Evolutionary conservation across 2,113 vertebrate species (phyloP).

Genomic region (Oreamnos americanus): DNA sequence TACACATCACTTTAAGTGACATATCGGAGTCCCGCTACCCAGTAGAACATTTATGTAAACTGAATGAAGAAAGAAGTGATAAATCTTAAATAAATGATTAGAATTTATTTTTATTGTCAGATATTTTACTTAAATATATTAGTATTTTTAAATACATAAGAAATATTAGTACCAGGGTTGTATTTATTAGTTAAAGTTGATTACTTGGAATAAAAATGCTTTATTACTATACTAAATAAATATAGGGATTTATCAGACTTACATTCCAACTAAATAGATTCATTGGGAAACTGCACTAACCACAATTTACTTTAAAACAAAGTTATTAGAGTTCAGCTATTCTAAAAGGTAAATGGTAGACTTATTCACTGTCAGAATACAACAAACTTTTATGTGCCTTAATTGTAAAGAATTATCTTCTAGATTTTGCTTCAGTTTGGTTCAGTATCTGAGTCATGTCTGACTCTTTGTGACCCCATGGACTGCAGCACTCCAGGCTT

Average conservation of each 20-base stretch:
- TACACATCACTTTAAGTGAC: neutral
- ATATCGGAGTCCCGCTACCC: rapidly evolving
- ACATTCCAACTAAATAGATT: neutral
- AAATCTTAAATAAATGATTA: neutral
- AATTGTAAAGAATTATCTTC: neutral
- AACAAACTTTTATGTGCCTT: neutral
- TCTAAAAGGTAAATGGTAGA: neutral
- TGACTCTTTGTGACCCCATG: neutral
- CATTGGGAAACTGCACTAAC: neutral
- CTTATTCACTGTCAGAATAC: neutral
- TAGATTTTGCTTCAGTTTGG: neutral
- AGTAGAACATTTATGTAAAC: neutral
- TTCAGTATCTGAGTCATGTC: neutral
- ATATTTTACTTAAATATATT: neutral
- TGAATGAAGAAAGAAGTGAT: neutral
- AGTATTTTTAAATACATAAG: neutral
- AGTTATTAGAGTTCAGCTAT: neutral
- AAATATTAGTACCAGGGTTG: neutral
- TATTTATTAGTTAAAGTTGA: neutral
- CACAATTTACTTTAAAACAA: neutral
- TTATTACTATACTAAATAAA: neutral
- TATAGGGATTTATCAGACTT: neutral
- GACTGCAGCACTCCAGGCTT: neutral
- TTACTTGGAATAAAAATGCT: neutral
- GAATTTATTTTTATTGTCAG: neutral